phyloP scores from a whole-genome alignment of 2,113 vertebrate species.

The Colistium nudipinnis region DNA sequence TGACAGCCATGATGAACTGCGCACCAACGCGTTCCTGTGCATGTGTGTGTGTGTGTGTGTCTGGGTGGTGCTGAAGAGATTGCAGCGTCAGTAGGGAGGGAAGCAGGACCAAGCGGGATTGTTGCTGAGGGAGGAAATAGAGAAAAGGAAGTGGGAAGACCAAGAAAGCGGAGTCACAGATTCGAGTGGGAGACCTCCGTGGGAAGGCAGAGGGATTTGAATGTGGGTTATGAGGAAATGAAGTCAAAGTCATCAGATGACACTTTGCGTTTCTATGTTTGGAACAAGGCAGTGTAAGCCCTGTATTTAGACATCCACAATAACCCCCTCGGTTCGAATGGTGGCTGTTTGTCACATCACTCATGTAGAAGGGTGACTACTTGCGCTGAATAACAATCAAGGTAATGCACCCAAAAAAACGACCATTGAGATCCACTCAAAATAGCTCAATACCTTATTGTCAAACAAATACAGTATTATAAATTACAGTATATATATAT shows the following conservation, averaged over 20 bases:
- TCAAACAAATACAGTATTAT: too few species aligned
- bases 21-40: neutral
- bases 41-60: conserved; percentile 14
- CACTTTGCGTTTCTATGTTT: conserved; percentile 2
- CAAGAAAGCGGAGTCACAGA: conserved; percentile 63
- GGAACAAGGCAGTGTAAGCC: neutral
- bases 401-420: too few species aligned
- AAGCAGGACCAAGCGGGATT: conserved; percentile 46
- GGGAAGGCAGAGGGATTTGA: conserved; percentile 35
- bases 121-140: conserved; percentile 23
- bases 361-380: neutral
- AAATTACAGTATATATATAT: too few species aligned
- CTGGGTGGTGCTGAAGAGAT: conserved; percentile 22
- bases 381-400: too few species aligned
- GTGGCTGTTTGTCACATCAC: neutral
- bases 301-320: neutral
- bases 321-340: neutral
- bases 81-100: conserved; percentile 60
- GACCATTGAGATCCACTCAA: too few species aligned
- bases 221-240: conserved; percentile 54
- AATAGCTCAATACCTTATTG: too few species aligned
- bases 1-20: conserved; percentile 56
- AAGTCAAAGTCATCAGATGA: conserved; percentile 47
- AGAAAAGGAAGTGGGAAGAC: conserved; percentile 49
- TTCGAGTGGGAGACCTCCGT: conserved; percentile 64